Conservation (phyloP, 2,888 invertebrate genomes). For the Ectemnius cavifrons region DNA sequence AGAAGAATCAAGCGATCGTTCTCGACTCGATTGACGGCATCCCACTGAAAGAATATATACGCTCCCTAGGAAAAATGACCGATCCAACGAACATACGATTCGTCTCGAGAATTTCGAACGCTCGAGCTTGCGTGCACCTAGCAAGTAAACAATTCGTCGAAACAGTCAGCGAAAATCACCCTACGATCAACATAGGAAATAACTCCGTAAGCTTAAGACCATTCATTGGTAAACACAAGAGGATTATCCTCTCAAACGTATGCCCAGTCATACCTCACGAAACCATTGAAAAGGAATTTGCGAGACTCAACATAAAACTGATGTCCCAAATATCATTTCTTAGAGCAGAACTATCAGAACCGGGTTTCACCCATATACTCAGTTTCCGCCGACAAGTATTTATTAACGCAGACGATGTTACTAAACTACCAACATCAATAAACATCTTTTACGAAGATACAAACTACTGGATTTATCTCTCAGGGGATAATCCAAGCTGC, state of each 20-base stretch:
- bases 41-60: conserved; percentile 20
- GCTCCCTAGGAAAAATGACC: conserved; percentile 22
- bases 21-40: conserved; percentile 28
- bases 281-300: background rate
- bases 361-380: conserved; percentile 3
- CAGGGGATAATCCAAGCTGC: conserved; percentile 1
- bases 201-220: conserved; percentile 33
- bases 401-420: background rate
- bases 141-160: conserved; percentile 22
- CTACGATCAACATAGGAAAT: conserved; percentile 25
- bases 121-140: conserved; percentile 39
- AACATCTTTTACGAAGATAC: conserved; percentile 1
- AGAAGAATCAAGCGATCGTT: conserved; percentile 39
- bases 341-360: background rate
- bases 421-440: background rate
- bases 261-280: conserved; percentile 8
- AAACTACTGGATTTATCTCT: background rate
- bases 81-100: conserved; percentile 30
- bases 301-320: no score
- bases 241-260: conserved; percentile 48
- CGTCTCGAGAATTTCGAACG: conserved; percentile 36
- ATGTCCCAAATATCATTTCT: background rate
- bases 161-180: conserved; percentile 24
- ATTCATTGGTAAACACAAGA: conserved; percentile 22
- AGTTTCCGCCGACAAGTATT: conserved; percentile 17